Percentiles rank a stretch among this genome's conserved stretches.
Evolutionary conservation across 2,888 invertebrate species (phyloP).

Genomic region (Callyntrura sp.): DNA sequence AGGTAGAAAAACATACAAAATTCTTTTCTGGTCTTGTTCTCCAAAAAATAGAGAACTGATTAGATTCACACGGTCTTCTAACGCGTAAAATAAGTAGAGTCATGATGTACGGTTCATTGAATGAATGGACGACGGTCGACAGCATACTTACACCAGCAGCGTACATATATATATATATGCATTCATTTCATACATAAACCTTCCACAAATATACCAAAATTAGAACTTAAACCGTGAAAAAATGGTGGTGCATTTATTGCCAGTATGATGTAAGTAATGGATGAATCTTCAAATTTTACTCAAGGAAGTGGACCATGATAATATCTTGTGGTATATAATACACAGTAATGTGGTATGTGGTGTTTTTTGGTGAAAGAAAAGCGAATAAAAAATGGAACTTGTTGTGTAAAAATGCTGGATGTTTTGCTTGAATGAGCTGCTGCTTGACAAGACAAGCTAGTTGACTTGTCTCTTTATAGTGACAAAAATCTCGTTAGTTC

Average conservation of each 20-base stretch:
- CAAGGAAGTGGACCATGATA: slow-evolving; percentile 58
- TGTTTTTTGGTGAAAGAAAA: not conserved
- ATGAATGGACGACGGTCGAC: slow-evolving; percentile 47
- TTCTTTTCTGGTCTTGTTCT: slow-evolving; percentile 48
- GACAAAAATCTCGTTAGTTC: slow-evolving; percentile 64
- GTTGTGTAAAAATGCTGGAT: not conserved
- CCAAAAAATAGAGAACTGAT: slow-evolving; percentile 54
- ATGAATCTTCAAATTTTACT: slow-evolving; percentile 22
- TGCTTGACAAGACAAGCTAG: not conserved
- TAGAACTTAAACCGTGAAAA: not conserved
- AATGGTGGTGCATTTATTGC: not conserved
- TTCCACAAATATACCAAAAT: not conserved
- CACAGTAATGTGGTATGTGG: not conserved
- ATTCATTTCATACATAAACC: not conserved
- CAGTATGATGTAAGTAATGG: not conserved
- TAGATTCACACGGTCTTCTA: slow-evolving; percentile 68
- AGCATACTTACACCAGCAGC: slow-evolving; percentile 3
- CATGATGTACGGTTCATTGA: slow-evolving; percentile 65
- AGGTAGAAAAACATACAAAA: slow-evolving; percentile 52
- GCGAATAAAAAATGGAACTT: slow-evolving; percentile 34
- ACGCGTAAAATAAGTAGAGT: slow-evolving; percentile 28
- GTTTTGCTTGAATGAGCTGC: slow-evolving; percentile 23
- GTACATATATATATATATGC: not conserved
- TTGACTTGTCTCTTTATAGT: slow-evolving; percentile 8
- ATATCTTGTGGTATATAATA: not conserved